Conservation (phyloP, 2,888 invertebrate species). For the Nomada hirtipes region DNA sequence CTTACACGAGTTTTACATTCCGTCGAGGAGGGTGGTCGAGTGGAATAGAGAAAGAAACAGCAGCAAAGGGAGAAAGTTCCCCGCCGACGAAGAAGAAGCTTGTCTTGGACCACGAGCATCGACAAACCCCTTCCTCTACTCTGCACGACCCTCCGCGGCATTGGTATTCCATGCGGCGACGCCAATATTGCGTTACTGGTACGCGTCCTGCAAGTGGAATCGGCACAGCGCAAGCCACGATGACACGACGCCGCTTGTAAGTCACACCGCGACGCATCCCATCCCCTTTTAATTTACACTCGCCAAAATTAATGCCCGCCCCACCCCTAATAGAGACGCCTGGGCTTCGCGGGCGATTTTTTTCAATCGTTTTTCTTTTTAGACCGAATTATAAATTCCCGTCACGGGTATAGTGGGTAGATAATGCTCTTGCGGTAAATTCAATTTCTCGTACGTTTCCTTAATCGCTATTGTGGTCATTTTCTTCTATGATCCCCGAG, state of each 20-base stretch:
- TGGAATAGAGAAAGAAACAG: not conserved
- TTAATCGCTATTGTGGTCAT: not conserved
- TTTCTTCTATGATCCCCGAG: not conserved
- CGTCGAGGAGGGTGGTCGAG: constrained; percentile 45
- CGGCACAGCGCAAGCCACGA: constrained; percentile 73
- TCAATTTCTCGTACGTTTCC: constrained; percentile 7
- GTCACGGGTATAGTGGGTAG: not conserved
- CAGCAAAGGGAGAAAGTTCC: constrained; percentile 23
- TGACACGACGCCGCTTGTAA: constrained; percentile 74
- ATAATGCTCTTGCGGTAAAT: not conserved
- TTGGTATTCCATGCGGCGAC: constrained; percentile 81
- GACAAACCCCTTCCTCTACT: constrained; percentile 7
- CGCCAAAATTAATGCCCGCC: constrained; percentile 74
- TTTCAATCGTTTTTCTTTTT: constrained; percentile 41
- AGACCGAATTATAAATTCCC: not conserved
- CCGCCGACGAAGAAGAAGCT: constrained; percentile 42
- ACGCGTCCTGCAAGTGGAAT: constrained; percentile 80
- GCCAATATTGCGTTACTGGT: constrained; percentile 84
- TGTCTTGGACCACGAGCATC: constrained; percentile 55
- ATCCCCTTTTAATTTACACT: constrained; percentile 79
- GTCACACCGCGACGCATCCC: constrained; percentile 75
- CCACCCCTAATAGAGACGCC: constrained; percentile 62
- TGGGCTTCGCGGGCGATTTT: constrained; percentile 35
- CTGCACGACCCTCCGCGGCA: constrained; percentile 58
- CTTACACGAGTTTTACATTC: constrained; percentile 82